Evolutionary conservation across 2,113 vertebrate genomes (phyloP), one percentile per base, ranked within the genome.

Genomic region (Gasterosteus nipponicus): DNA sequence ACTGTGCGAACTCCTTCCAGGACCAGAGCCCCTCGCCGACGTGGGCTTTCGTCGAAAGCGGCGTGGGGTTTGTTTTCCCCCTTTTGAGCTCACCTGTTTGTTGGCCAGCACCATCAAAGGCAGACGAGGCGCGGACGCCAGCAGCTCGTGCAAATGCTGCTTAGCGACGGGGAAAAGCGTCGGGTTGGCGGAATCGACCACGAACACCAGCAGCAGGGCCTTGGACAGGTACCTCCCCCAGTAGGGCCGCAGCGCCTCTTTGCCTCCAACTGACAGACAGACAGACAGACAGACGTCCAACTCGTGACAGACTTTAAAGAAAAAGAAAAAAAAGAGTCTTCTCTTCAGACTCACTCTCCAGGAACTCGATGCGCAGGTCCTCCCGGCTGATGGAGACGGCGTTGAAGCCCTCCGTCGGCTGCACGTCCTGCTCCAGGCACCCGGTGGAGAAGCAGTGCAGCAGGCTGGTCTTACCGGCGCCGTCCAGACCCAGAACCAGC

Each of bases 401-500:
- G 3, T 96, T 94, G 89, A 97, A 95, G 60, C 97, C 97, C 80
- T 94, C 82, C 0, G 97, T 98, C 5, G 97, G 95, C 44, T 93
- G 82, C 39, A 92, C 1, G 1, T 95, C 95, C 77, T 87, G 93
- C 74, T 95, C 96, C 71, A 92, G 88, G 1, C 60, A 88, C 64
- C 96, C 95, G 0, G 94, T 94, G 26, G 95, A 91, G 42, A 98
- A 84, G 19, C 93, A 94, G 77, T 95, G 93, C 15, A 99, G 94
- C 68, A 99, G 66, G 56, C 97, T 98, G 3, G 95, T 96, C 87
- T 99, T 98, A n/a, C 97, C 98, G 0, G 97, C 94, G 56, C 97
- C 97, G 3, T 98, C 96, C 75, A 99, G 92, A 67, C 97, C 98
- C 85, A 99, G 89, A 26, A 99, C 95, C 80, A 99, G 92, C 14